Conservation (phyloP, 2,888 invertebrate species). For the Dysmachus trigonus region DNA sequence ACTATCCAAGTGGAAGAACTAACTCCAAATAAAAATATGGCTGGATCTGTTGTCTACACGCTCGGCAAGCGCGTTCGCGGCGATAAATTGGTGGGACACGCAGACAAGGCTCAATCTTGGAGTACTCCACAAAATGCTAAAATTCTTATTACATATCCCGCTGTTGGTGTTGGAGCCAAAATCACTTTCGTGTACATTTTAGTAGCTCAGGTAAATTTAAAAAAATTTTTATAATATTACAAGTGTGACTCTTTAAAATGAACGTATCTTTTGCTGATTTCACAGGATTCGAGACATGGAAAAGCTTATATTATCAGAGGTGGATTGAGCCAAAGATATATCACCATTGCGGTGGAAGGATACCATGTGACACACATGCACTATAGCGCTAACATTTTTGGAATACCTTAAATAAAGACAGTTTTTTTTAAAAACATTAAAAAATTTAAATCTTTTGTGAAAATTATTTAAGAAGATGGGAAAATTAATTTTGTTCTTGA, state of each 20-base stretch:
- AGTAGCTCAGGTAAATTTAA: conserved; percentile 47
- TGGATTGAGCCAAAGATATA: conserved; percentile 47
- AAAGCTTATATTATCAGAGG: conserved; percentile 48
- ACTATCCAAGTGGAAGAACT: conserved; percentile 32
- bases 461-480: no score
- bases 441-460: no score
- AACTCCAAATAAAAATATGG: background rate
- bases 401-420: background rate
- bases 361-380: conserved; percentile 45
- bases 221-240: background rate
- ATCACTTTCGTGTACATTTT: conserved; percentile 47
- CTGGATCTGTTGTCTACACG: conserved; percentile 30
- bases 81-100: conserved; percentile 47
- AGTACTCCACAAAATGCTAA: conserved; percentile 48
- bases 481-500: no score
- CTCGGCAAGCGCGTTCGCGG: conserved; percentile 37
- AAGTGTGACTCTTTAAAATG: background rate
- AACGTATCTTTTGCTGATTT: conserved; percentile 40
- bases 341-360: conserved; percentile 48
- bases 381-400: conserved; percentile 45
- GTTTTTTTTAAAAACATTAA: background rate
- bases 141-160: conserved; percentile 49
- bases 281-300: conserved; percentile 46
- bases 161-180: conserved; percentile 44
- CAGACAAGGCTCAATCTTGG: conserved; percentile 46